phyloP scores from a whole-genome alignment of 1,140 invertebrate genomes.

The Drosophila gunungcola region DNA sequence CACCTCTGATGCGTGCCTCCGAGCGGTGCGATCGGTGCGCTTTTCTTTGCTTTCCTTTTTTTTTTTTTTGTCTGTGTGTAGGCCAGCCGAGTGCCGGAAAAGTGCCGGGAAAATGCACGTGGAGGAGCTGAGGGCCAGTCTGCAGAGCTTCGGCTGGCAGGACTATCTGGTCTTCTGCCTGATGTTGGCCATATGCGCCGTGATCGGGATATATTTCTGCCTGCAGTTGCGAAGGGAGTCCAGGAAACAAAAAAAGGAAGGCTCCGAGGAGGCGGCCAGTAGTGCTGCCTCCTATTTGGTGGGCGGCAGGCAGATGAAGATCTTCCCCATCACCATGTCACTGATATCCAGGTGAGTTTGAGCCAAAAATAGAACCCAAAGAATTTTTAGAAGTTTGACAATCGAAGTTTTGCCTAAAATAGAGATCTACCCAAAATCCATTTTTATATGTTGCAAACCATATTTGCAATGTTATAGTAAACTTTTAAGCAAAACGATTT shows the following conservation, averaged over 20 bases:
- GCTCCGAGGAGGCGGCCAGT: constrained; percentile 71
- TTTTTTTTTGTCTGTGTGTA: constrained; percentile 11
- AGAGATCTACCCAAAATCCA: too few species aligned
- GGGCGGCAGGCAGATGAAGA: constrained; percentile 92
- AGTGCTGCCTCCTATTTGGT: constrained; percentile 90
- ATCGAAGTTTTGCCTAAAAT: too few species aligned
- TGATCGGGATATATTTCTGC: constrained; percentile 92
- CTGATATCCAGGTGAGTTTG: constrained; percentile 90
- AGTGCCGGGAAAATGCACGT: constrained; percentile 84
- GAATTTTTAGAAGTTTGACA: too few species aligned
- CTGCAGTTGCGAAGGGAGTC: constrained; percentile 85
- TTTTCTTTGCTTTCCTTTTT: neutral
- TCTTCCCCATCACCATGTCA: constrained; percentile 92
- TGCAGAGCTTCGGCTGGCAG: constrained; percentile 88
- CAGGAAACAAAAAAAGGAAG: constrained; percentile 86
- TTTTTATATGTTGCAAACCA: too few species aligned
- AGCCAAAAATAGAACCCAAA: too few species aligned
- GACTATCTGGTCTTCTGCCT: constrained; percentile 90
- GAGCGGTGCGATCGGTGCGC: constrained; percentile 47
- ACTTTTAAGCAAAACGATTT: neutral
- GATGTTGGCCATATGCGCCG: constrained; percentile 90
- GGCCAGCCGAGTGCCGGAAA: constrained; percentile 1
- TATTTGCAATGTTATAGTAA: neutral
- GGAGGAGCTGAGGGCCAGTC: constrained; percentile 86
- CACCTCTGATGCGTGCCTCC: constrained; percentile 62